Base-by-base conservation (phyloP, 2,888 invertebrate species). In the Lasioglossum calceatum region DNA sequence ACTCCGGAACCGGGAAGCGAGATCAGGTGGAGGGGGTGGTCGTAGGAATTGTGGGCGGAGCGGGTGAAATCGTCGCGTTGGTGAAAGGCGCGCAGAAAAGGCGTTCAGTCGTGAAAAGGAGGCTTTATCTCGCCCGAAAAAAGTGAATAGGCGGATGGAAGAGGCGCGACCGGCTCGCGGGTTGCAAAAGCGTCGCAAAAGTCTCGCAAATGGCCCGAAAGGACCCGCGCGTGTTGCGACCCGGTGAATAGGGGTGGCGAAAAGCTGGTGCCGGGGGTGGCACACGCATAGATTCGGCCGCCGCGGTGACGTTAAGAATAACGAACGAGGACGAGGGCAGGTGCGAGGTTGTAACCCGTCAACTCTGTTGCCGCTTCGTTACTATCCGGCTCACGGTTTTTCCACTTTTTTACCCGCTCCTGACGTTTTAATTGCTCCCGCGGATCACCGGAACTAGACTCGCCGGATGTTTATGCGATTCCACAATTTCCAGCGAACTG, bases 301-400 rank as follows among this genome's bases (percentile, higher is more conserved):
- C 84, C 81, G 77, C 58, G 77, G 81, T 79, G 83, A 86, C 83
- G 85, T 87, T 89, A 91, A 89, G 89, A 91, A 89, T 91, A 90
- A 90, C 89, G 80, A 91, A 90, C 87, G 87, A 89, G 91, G 82
- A 76, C 85, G 88, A 85, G 89, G 89, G 87, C 86, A 89, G 89
- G 84, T 86, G 84, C 87, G 87, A 89, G 89, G 87, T 84, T 89
- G 86, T 79, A 86, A 87, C 84, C 77, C 83, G 83, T 58, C 87
- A 73, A 77, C 79, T 76, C 67, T 44, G 78, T 76, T 32, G 54
- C 27, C 82, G 87, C 83, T 84, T 84, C 83, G 83, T 88, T 86
- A 64, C 61, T 64, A 64, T 64, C 61, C 61, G 61, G 54, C 54
- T 10, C n/a, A 64, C n/a, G 16, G n/a, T 64, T 64, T 64, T 23